Conservation (phyloP, 2,113 vertebrate species). For the Chloroceryle aenea region DNA sequence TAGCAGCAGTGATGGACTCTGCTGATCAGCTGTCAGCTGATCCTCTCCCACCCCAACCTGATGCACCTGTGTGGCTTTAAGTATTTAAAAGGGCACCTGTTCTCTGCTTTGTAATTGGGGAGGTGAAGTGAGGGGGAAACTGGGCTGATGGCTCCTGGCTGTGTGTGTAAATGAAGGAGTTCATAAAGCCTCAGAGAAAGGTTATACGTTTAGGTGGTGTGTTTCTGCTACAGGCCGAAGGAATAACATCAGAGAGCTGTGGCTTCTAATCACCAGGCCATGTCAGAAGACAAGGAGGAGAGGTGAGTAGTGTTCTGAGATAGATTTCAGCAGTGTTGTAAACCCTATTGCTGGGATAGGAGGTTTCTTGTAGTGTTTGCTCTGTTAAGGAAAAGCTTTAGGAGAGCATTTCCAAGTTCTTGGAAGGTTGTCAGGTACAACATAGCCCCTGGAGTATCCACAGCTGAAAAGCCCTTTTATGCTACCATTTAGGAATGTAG, state of each 20-base stretch:
- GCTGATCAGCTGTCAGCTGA: neutral
- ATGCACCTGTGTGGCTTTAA: neutral
- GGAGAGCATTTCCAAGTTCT: neutral
- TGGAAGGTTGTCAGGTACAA: neutral
- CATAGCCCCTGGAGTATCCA: fast-evolving
- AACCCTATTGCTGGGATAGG: neutral
- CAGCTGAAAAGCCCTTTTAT: neutral
- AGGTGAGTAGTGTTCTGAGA: fast-evolving
- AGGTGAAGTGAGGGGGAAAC: neutral
- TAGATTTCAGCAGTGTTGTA: neutral
- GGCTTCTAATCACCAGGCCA: fast-evolving
- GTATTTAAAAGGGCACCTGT: neutral
- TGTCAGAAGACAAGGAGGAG: fast-evolving
- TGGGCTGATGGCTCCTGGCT: neutral
- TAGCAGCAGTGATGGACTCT: neutral
- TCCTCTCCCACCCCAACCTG: neutral
- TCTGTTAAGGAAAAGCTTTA: neutral
- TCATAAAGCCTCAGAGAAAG: neutral
- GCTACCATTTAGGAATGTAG: neutral
- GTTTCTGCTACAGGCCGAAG: fast-evolving
- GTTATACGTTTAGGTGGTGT: fast-evolving
- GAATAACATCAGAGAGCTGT: fast-evolving
- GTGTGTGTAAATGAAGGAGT: neutral
- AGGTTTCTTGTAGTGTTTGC: neutral
- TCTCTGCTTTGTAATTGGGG: neutral